Percentiles rank a stretch among this genome's conserved stretches.
These are phyloP conservation scores for Dicrurus megarhynchus DNA, from an alignment of 2,113 vertebrate genomes.

Conservation along the genomic window DNA sequence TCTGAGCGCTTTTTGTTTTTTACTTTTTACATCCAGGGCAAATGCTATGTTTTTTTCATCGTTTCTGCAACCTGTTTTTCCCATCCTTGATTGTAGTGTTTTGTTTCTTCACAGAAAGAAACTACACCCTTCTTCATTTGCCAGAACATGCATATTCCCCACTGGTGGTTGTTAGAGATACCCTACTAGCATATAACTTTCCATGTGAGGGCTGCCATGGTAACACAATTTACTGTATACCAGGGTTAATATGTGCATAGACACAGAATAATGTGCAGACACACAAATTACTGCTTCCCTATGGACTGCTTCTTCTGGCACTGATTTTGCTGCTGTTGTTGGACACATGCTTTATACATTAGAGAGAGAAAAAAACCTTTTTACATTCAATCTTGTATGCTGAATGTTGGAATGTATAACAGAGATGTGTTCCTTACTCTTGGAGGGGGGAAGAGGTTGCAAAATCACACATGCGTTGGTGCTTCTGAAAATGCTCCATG, in stretches of 20 bases:
- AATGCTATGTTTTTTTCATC: neutral
- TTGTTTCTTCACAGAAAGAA: neutral
- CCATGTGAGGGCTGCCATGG: slow-evolving; percentile 50
- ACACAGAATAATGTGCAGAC: slow-evolving; percentile 64
- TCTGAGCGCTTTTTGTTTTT: neutral
- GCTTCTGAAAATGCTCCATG: neutral
- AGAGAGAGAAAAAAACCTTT: neutral
- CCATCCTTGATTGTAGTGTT: neutral
- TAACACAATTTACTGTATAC: slow-evolving; percentile 65
- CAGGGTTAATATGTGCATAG: slow-evolving; percentile 66
- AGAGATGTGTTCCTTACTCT: neutral
- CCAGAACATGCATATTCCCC: slow-evolving; percentile 16
- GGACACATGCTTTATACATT: slow-evolving; percentile 59
- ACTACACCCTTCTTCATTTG: neutral
- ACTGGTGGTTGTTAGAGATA: slow-evolving; percentile 39
- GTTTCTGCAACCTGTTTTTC: neutral
- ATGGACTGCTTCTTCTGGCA: slow-evolving; percentile 48
- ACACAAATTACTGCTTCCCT: slow-evolving; percentile 56
- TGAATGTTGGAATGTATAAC: neutral
- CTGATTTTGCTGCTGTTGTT: slow-evolving; percentile 41
- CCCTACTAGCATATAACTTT: slow-evolving; percentile 33
- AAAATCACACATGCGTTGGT: neutral
- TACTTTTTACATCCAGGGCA: neutral
- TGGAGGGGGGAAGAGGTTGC: neutral
- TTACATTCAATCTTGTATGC: neutral